Base-by-base conservation (phyloP, 1,140 invertebrate species). In the Achatina immaculata region DNA sequence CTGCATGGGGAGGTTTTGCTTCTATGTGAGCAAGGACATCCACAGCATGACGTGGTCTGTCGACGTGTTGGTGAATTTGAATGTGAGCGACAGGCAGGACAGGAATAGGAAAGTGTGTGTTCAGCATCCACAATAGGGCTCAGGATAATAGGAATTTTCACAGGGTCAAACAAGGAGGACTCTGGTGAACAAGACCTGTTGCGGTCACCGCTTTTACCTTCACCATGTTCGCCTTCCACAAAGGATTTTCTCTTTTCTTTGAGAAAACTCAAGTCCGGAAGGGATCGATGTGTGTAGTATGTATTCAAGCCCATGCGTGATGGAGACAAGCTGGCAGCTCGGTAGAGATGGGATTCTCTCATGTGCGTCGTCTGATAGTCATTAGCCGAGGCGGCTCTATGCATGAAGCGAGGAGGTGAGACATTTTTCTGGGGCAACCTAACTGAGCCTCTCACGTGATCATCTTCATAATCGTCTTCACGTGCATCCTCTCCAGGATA, bases 241-340 rank as follows among this genome's bases (percentile, higher is more conserved):
- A 14, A 34, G 21, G 58, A 34, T 31, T 71, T 82, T 28, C 45
- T 36, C 40, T 77, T 69, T 31, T 73, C 81, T 4, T 84, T 77
- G 58, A 88, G 71, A 69, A 89, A 89, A 31, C 83, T 87, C 24
- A 90, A 80, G 66, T 90, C 89, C 40, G 89, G 89, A 38, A 90
- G 77, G 58, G 89, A 89, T 28, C 83, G 83, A 42, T 88, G 83
- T 14, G 87, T 85, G 77, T 89, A 89, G 79, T 85, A 86, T 51
- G 74, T 78, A 34, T 80, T 82, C 43, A 80, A 58, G 24, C 81
- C 81, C 40, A 81, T 80, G 43, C 82, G 55, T 11, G 79, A 81
- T 2, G 81, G 85, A 24, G 82, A 86, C 48, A 83, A 40, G 62
- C 82, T 83, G 14, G 77, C 78, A 7, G 79, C 78, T 28, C 82